Base-by-base conservation (phyloP, 2,888 invertebrate genomes). In the Lithophane socia region DNA sequence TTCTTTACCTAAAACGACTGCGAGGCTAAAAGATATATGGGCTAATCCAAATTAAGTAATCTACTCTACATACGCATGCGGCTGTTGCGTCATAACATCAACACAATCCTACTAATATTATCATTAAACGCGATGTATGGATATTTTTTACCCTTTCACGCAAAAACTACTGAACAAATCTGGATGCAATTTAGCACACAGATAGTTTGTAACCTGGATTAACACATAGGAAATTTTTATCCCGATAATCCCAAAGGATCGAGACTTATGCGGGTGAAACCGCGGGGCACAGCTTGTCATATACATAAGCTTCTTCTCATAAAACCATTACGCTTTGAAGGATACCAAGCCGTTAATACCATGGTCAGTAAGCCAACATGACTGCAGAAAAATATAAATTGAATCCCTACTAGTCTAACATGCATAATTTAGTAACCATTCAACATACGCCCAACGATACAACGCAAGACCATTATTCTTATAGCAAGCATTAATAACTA, bases 331-430 rank as follows among this genome's bases (percentile, higher is more conserved):
- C 0, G 21, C 47, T 56, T 18, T n/a, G 13, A 47, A 24, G 24
- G 24, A 49, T 29, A 64, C 18, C 21, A 16, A 60, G 49, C 13
- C 29, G n/a, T 58, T 49, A 24, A 21, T 3, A 37, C 7, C 52
- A 78, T 67, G 60, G 77, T 42, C 12, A 64, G 29, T 63, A 29
- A 44, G 66, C 42, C 42, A 18, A 52, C n/a, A 52, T 52, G 12
- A 67, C 44, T n/a, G 68, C 44, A 78, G 44, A 60, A 18, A 54
- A 12, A 47, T 18, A 58, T 21, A 8, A 52, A 52, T 52, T 52
- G 52, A 21, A 52, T 21, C 18, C 52, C 52, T 21, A 18, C 8
- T 79, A 24, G 13, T 9, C 68, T 29, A 54, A 12, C 24, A 74
- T 12, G 8, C 1, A 42, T 52, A 13, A 52, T 63, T 61, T 16